Percentiles rank a stretch among this genome's conserved stretches.
Evolutionary conservation across 2,888 invertebrate species (phyloP).

Genomic region (Schizaphis graminum): DNA sequence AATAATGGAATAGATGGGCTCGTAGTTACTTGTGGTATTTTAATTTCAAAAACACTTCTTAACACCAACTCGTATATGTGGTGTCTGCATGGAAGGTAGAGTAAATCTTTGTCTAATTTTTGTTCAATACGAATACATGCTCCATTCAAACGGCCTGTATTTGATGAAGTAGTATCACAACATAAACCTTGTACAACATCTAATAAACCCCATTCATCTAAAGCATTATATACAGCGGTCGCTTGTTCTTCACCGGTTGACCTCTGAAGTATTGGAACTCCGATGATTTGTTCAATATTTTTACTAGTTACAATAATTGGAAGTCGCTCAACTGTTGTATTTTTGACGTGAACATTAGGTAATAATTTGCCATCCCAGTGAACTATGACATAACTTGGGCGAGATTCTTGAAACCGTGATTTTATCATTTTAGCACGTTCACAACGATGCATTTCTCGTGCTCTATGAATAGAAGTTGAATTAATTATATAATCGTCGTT

Average conservation of each 20-base stretch:
- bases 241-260: conserved; percentile 13
- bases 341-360: not conserved
- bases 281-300: conserved; percentile 35
- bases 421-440: conserved; percentile 7
- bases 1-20: conserved; percentile 21
- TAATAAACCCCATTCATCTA: conserved; percentile 22
- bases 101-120: conserved; percentile 15
- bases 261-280: no score
- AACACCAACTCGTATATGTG: not conserved
- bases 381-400: not conserved
- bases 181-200: conserved; percentile 33
- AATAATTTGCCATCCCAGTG: conserved; percentile 51
- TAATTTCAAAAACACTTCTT: conserved; percentile 12
- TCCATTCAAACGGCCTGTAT: conserved; percentile 28
- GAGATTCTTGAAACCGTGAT: conserved; percentile 27
- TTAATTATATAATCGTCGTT: conserved; percentile 37
- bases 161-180: no score
- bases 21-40: not conserved
- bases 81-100: not conserved
- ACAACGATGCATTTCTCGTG: conserved; percentile 5
- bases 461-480: conserved; percentile 17
- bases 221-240: not conserved
- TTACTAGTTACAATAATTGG: conserved; percentile 13
- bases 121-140: conserved; percentile 19
- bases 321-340: conserved; percentile 1